A percentile compares a stretch with the other conserved stretches of the same genome.
Conservation (phyloP, 2,797 vertebrate genomes). For the Alauda arvensis region DNA sequence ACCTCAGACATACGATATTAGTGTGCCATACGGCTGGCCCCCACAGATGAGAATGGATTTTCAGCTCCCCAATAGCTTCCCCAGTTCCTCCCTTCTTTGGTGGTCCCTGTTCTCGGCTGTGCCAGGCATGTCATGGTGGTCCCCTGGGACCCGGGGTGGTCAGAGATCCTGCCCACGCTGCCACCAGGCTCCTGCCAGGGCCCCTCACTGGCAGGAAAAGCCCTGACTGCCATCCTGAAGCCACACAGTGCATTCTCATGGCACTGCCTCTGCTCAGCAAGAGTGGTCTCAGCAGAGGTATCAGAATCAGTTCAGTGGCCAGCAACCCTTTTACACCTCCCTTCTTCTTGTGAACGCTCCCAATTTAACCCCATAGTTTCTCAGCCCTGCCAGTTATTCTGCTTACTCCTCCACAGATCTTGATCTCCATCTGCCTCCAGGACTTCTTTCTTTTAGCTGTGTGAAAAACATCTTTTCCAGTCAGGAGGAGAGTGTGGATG, state of each 20-base stretch:
- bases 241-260: not conserved
- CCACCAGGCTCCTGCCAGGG: not conserved
- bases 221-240: not conserved
- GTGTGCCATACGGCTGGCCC: conserved; percentile 15
- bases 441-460: not conserved
- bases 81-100: not conserved
- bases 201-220: not conserved
- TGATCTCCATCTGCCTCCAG: not conserved
- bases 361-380: not conserved
- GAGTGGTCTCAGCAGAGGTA: not conserved
- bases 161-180: not conserved
- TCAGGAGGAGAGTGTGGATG: not conserved
- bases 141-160: rapidly evolving
- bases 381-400: not conserved
- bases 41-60: conserved; percentile 30
- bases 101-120: rapidly evolving
- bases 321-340: not conserved
- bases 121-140: not conserved
- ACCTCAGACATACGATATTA: conserved; percentile 32
- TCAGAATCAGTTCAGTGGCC: not conserved
- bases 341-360: not conserved
- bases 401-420: not conserved
- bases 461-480: not conserved
- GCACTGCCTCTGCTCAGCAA: not conserved
- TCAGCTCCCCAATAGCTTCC: not conserved